A percentile compares a stretch with the other conserved stretches of the same genome.
Conservation (phyloP, 2,113 vertebrate species). For the Haemorhous mexicanus region DNA sequence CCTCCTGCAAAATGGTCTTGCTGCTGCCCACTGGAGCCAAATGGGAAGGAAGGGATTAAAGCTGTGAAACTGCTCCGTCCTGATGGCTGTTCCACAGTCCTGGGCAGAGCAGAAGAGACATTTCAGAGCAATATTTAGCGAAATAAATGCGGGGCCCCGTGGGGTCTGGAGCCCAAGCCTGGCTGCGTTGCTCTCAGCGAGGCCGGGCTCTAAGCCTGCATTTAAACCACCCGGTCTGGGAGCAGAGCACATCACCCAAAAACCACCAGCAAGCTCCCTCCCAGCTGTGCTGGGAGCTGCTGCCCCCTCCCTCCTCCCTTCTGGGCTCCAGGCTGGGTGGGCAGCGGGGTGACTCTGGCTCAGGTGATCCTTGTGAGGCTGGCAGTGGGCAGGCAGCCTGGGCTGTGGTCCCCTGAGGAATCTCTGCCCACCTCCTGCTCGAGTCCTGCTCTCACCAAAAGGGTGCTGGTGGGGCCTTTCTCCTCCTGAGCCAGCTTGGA, state of each 20-base stretch:
- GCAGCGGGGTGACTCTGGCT: rapidly evolving
- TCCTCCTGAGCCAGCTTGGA: neutral
- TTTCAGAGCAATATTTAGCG: neutral
- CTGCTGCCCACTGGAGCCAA: neutral
- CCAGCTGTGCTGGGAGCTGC: neutral
- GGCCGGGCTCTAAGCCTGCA: neutral
- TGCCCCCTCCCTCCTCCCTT: neutral
- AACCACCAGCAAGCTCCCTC: neutral
- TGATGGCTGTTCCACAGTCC: neutral
- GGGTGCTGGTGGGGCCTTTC: rapidly evolving
- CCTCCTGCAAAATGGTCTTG: neutral
- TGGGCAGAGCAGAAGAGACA: neutral
- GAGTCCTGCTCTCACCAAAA: no score
- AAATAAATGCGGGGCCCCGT: neutral
- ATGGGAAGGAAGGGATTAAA: neutral
- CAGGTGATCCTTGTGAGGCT: neutral
- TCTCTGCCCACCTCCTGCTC: neutral
- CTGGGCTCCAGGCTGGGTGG: neutral
- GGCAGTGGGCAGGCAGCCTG: neutral
- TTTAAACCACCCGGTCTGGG: neutral
- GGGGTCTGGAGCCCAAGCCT: neutral
- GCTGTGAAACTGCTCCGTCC: neutral
- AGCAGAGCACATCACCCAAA: neutral
- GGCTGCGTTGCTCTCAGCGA: rapidly evolving
- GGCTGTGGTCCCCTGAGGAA: neutral